Percentiles rank a stretch among this genome's conserved stretches.
phyloP scores from a whole-genome alignment of 30 jellyfish, hydroid and myxozoan genomes.

The Hydractinia symbiolongicarpus region DNA sequence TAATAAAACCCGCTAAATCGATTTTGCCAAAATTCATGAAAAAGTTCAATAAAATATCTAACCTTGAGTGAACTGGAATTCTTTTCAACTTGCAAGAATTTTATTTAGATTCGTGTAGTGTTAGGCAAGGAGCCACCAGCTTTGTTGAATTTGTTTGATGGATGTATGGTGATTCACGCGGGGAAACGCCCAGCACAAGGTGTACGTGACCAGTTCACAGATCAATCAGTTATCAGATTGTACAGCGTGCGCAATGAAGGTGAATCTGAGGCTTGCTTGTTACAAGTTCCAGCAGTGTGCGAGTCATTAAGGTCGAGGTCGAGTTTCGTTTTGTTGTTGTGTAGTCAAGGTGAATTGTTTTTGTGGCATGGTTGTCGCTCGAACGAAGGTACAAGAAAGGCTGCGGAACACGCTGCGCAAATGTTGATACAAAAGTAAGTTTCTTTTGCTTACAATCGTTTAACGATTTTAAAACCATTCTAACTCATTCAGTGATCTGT shows the following conservation, averaged over 20 bases:
- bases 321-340: conserved; percentile 68
- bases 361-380: conserved; percentile 96
- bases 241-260: conserved; percentile 69
- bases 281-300: conserved; percentile 88
- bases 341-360: conserved; percentile 85
- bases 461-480: no score
- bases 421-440: conserved; percentile 79
- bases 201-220: conserved; percentile 29
- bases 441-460: no score
- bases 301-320: conserved; percentile 89
- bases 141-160: conserved; percentile 68
- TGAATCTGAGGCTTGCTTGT: conserved; percentile 69
- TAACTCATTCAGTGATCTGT: no score
- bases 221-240: conserved; percentile 69
- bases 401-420: conserved; percentile 88
- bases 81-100: no score
- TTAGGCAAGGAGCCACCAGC: conserved; percentile 96
- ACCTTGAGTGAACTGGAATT: no score
- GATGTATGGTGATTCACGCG: conserved; percentile 94
- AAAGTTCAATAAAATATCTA: no score
- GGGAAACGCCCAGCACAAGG: conserved; percentile 62
- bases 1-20: no score
- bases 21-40: no score
- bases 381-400: conserved; percentile 56
- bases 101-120: conserved; percentile 61